A percentile compares a stretch with the other conserved stretches of the same genome.
phyloP scores from a whole-genome alignment of 2,113 vertebrate genomes.

The Thymallus thymallus region DNA sequence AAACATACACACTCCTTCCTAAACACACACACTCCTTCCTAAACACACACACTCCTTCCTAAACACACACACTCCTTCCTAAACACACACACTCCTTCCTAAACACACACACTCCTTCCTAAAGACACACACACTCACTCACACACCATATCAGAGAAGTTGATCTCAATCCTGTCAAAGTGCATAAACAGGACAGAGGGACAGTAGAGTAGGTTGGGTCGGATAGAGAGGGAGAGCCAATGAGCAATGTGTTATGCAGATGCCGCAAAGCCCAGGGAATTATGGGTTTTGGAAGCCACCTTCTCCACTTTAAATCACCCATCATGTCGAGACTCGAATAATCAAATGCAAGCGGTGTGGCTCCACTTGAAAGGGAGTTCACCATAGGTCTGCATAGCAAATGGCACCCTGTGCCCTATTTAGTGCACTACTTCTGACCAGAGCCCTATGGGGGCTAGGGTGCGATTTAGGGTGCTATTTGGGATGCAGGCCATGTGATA shows the following conservation, averaged over 20 bases:
- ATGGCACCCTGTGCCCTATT: background rate
- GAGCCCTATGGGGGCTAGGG: too few relatives aligned
- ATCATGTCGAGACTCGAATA: constrained; percentile 38
- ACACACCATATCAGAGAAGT: constrained; percentile 28
- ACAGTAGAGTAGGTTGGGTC: background rate
- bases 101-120: background rate
- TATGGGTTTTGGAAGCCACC: constrained; percentile 41
- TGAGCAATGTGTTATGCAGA: constrained; percentile 59
- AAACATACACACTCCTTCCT: too few relatives aligned
- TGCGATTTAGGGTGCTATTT: too few relatives aligned
- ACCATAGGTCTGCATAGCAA: background rate
- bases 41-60: too few relatives aligned
- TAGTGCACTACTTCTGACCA: too few relatives aligned
- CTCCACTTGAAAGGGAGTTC: constrained; percentile 47
- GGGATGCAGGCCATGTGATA: constrained; percentile 16
- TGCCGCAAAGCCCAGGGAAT: constrained; percentile 46
- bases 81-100: background rate
- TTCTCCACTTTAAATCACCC: constrained; percentile 46
- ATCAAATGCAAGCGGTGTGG: constrained; percentile 49
- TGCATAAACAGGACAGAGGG: constrained; percentile 27
- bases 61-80: background rate
- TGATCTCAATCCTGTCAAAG: constrained; percentile 29
- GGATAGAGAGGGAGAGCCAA: constrained; percentile 25
- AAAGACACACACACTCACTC: background rate
- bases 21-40: too few relatives aligned